These are phyloP conservation scores for Noctua janthe DNA, from an alignment of 2,888 invertebrate species.

Conservation along the genomic window DNA sequence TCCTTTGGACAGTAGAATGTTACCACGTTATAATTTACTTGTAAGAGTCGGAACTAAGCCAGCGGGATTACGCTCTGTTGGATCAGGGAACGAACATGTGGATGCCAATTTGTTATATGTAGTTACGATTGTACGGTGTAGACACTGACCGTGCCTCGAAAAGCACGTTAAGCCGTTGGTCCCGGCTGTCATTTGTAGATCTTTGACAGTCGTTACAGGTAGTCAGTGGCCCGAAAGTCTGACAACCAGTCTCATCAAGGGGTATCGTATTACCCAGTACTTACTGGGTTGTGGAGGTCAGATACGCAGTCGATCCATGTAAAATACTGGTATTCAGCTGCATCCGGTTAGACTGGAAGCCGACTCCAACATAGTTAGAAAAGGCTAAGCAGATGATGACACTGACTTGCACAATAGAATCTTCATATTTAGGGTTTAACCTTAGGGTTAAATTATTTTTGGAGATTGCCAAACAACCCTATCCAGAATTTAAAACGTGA, in stretches of 20 bases:
- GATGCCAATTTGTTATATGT: neutral
- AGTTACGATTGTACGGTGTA: neutral
- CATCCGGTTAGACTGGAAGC: too few relatives aligned
- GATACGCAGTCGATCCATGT: too few relatives aligned
- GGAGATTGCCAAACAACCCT: neutral
- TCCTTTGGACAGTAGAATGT: conserved; percentile 25
- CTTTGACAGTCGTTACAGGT: too few relatives aligned
- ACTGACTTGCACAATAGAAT: neutral
- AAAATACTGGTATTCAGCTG: too few relatives aligned
- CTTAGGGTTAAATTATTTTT: neutral
- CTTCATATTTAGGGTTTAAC: neutral
- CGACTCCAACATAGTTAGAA: too few relatives aligned
- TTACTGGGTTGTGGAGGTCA: too few relatives aligned
- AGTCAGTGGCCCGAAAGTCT: too few relatives aligned
- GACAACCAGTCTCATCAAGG: too few relatives aligned
- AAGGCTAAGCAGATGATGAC: neutral
- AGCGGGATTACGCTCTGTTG: neutral
- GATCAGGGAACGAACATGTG: neutral
- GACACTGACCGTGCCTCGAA: neutral
- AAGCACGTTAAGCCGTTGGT: too few relatives aligned
- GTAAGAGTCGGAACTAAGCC: neutral
- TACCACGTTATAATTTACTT: conserved; percentile 18
- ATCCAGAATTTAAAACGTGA: neutral
- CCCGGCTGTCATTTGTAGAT: too few relatives aligned
- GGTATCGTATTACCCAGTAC: too few relatives aligned